Conservation (phyloP, 2,888 invertebrate species). For the Ochropleura plecta region DNA sequence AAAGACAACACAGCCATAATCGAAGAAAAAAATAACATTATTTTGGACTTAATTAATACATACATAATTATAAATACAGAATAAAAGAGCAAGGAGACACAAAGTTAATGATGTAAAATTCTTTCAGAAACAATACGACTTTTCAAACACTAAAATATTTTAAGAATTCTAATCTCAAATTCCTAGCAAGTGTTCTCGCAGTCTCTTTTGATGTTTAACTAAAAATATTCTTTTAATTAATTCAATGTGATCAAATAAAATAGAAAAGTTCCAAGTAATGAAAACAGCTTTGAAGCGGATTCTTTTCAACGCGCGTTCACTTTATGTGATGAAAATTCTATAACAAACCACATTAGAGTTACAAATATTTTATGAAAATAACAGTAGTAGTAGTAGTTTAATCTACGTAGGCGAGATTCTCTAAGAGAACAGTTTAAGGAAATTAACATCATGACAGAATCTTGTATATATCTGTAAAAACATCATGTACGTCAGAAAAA, state of each 20-base stretch:
- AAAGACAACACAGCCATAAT: too few relatives aligned
- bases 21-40: too few relatives aligned
- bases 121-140: constrained; percentile 7
- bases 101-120: neutral
- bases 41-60: neutral
- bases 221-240: constrained; percentile 53
- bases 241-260: constrained; percentile 34
- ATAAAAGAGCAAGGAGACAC: neutral
- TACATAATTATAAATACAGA: neutral
- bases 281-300: constrained; percentile 19
- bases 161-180: constrained; percentile 34
- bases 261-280: constrained; percentile 46
- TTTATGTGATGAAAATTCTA: constrained; percentile 19
- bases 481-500: too few relatives aligned
- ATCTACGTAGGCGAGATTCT: too few relatives aligned
- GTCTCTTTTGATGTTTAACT: constrained; percentile 35
- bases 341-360: neutral
- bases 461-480: too few relatives aligned
- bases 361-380: constrained; percentile 8
- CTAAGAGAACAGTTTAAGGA: too few relatives aligned
- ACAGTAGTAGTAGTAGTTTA: too few relatives aligned
- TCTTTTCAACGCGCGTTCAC: constrained; percentile 24
- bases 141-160: constrained; percentile 13
- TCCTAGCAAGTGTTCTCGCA: constrained; percentile 16
- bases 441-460: too few relatives aligned